phyloP scores from a whole-genome alignment of 1,140 invertebrate species.

The Lerema accius region DNA sequence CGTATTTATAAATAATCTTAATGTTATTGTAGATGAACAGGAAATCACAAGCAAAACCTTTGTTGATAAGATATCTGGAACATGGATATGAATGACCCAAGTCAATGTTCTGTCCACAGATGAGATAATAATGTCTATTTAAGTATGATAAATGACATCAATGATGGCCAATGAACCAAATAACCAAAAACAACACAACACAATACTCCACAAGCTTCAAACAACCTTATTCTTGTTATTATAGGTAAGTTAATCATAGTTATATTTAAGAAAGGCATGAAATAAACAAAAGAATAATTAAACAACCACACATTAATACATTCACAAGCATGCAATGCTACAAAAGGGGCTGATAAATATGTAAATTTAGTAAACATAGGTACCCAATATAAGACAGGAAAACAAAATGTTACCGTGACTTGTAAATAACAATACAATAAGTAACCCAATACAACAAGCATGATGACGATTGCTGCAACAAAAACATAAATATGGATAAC shows the following conservation, averaged over 20 bases:
- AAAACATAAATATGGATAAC: constrained; percentile 56
- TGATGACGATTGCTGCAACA: constrained; percentile 66
- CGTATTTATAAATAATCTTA: constrained; percentile 2
- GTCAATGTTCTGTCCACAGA: constrained; percentile 41
- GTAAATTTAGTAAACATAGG: no score
- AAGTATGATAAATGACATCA: constrained; percentile 15
- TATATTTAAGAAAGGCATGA: no score
- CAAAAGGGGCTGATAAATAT: no score
- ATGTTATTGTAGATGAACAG: constrained; percentile 1
- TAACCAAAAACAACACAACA: constrained; percentile 12
- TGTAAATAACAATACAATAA: constrained; percentile 44
- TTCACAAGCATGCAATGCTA: constrained; percentile 15
- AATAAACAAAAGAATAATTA: not conserved
- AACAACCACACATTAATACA: not conserved
- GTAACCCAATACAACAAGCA: constrained; percentile 58
- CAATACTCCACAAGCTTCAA: constrained; percentile 20
- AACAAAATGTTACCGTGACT: constrained; percentile 36
- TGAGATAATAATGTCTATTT: constrained; percentile 44
- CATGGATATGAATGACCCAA: constrained; percentile 46
- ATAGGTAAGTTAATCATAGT: no score
- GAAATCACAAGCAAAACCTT: constrained; percentile 43
- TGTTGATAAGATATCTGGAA: constrained; percentile 43
- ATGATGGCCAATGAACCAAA: constrained; percentile 35
- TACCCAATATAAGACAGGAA: constrained; percentile 16
- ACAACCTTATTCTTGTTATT: not conserved